Percentiles rank a stretch among this genome's conserved stretches.
These are phyloP conservation scores for Neolamprologus longior DNA, from an alignment of 2,113 vertebrate species.

Conservation along the genomic window DNA sequence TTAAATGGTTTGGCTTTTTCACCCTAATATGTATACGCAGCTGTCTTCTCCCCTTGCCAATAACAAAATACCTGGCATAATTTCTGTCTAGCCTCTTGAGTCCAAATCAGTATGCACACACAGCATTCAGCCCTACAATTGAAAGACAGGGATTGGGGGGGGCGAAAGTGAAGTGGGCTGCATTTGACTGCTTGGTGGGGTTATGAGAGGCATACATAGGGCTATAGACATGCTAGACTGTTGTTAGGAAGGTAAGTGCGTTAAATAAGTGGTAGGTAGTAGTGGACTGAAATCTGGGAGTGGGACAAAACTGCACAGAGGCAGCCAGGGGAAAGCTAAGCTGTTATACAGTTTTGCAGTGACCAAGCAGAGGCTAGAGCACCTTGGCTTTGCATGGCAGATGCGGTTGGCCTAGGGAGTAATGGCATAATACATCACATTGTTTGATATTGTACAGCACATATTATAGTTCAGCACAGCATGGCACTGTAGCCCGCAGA, in stretches of 20 bases:
- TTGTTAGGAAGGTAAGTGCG: background rate
- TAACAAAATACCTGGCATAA: constrained; percentile 17
- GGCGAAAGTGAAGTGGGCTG: background rate
- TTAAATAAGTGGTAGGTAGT: background rate
- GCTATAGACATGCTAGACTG: background rate
- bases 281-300: background rate
- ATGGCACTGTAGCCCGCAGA: background rate
- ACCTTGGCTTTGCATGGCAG: constrained; percentile 12
- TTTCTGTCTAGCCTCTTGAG: constrained; percentile 17
- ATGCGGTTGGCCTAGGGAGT: constrained; percentile 2
- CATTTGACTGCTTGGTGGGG: background rate
- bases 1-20: constrained; percentile 22
- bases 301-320: background rate
- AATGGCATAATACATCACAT: constrained; percentile 23
- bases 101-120: constrained; percentile 32
- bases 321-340: background rate
- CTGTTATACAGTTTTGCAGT: background rate
- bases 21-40: constrained; percentile 16
- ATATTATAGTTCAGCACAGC: background rate
- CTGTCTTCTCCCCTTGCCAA: background rate
- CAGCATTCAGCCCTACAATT: background rate
- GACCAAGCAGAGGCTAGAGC: background rate
- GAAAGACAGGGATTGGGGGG: background rate
- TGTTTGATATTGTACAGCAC: background rate
- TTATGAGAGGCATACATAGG: background rate